A percentile compares a stretch with the other conserved stretches of the same genome.
Evolutionary conservation across 1,140 invertebrate genomes (phyloP).

Genomic region (Druon quercuslanigerum): DNA sequence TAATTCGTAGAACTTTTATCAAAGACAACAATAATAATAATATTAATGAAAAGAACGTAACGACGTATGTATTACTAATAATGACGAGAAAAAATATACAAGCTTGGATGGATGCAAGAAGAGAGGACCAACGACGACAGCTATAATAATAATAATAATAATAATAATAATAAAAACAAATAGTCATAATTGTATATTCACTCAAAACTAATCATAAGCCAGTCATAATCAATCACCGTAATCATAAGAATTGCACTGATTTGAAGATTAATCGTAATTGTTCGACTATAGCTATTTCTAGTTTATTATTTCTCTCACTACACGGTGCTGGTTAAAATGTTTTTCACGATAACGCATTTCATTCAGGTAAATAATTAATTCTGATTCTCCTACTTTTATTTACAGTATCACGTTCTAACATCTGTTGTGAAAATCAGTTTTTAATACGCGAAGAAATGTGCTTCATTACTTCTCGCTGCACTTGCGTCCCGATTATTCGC

Average conservation of each 20-base stretch:
- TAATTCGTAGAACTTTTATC: slow-evolving; percentile 72
- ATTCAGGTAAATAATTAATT: slow-evolving; percentile 65
- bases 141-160: slow-evolving; percentile 57
- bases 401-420: slow-evolving; percentile 69
- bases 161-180: slow-evolving; percentile 52
- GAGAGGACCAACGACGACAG: slow-evolving; percentile 3
- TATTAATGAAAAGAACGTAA: slow-evolving; percentile 39
- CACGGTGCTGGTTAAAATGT: slow-evolving; percentile 73
- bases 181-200: slow-evolving; percentile 45
- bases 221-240: slow-evolving; percentile 33
- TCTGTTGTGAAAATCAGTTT: slow-evolving; percentile 63
- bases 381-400: slow-evolving; percentile 60
- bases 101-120: not conserved
- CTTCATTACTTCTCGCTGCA: slow-evolving; percentile 56
- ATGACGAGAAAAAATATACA: not conserved
- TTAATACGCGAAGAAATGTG: slow-evolving; percentile 46
- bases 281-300: slow-evolving; percentile 67
- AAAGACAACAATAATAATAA: slow-evolving; percentile 70
- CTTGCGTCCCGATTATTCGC: slow-evolving; percentile 48
- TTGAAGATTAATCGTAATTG: slow-evolving; percentile 65
- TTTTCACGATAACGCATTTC: slow-evolving; percentile 52
- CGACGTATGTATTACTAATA: slow-evolving; percentile 14
- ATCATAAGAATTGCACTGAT: slow-evolving; percentile 49
- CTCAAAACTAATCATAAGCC: slow-evolving; percentile 36
- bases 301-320: slow-evolving; percentile 73